Percentiles rank a stretch among this genome's conserved stretches.
phyloP scores from a whole-genome alignment of 2,888 invertebrate species.

The Perdita meconis region DNA sequence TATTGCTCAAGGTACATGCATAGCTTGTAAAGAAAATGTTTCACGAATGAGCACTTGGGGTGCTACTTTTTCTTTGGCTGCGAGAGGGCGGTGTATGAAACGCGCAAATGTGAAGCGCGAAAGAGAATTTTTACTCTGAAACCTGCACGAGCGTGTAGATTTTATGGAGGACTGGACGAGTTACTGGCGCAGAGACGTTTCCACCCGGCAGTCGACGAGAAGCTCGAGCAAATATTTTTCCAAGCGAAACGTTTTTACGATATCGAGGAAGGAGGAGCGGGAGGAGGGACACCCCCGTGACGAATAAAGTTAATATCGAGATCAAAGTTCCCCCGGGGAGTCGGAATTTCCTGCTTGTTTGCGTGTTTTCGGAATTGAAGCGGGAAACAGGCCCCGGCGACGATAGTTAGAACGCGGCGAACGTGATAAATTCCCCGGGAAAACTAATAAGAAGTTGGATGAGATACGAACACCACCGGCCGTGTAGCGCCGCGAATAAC shows the following conservation, averaged over 20 bases:
- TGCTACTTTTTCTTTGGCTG: background rate
- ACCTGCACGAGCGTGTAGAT: background rate
- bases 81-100: no score
- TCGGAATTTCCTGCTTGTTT: slow-evolving; percentile 32
- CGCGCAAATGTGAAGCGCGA: background rate
- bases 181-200: slow-evolving; percentile 1
- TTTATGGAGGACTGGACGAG: slow-evolving; percentile 1
- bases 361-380: slow-evolving; percentile 34
- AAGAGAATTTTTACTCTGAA: slow-evolving; percentile 5
- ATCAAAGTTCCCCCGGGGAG: slow-evolving; percentile 39
- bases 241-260: slow-evolving; percentile 46
- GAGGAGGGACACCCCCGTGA: background rate
- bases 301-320: slow-evolving; percentile 56
- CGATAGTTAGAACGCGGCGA: slow-evolving; percentile 56
- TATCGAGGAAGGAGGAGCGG: slow-evolving; percentile 6
- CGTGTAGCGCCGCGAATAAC: slow-evolving; percentile 28
- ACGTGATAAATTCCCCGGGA: slow-evolving; percentile 56
- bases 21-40: background rate
- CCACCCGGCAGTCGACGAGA: slow-evolving; percentile 24
- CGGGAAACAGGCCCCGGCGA: slow-evolving; percentile 17
- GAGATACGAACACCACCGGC: slow-evolving; percentile 39
- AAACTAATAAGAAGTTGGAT: slow-evolving; percentile 69
- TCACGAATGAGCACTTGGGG: background rate
- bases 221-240: slow-evolving; percentile 38
- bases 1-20: background rate